Evolutionary conservation across 2,113 vertebrate genomes (phyloP).

Genomic region (Edolisoma coerulescens): DNA sequence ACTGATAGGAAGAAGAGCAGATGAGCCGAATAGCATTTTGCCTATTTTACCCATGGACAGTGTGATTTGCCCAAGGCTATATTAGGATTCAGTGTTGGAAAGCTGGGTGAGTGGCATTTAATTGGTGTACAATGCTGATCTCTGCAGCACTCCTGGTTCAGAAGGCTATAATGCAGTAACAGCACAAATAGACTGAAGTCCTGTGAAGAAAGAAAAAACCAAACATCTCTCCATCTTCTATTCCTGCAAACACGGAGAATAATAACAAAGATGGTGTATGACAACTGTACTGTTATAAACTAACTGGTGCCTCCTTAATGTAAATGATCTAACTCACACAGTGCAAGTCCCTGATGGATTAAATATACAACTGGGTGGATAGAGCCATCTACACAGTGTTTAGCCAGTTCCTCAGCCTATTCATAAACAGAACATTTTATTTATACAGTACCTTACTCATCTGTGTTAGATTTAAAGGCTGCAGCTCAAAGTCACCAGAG

Average conservation of each 20-base stretch:
- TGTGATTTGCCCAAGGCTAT: not conserved
- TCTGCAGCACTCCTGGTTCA: conserved; percentile 1
- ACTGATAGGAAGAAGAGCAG: not conserved
- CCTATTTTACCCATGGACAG: not conserved
- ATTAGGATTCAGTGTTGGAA: not conserved
- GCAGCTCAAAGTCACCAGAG: not conserved
- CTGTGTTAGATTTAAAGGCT: conserved; percentile 8
- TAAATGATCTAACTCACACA: not conserved
- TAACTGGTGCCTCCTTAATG: not conserved
- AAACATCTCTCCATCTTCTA: not conserved
- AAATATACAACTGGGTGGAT: conserved; percentile 2
- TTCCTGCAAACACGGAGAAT: not conserved
- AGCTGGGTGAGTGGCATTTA: not conserved
- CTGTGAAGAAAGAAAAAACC: not conserved
- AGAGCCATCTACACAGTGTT: not conserved
- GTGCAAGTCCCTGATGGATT: not conserved
- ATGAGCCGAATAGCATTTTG: not conserved
- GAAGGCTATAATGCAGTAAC: not conserved
- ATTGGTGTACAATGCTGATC: not conserved
- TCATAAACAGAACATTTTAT: conserved; percentile 28
- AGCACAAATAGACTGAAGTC: conserved; percentile 34
- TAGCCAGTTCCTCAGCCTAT: not conserved
- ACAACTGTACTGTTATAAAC: not conserved
- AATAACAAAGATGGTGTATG: not conserved
- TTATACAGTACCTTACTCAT: conserved; percentile 39